These are phyloP conservation scores for Arvicanthis niloticus DNA, from an alignment of 2,113 vertebrate species.

Conservation along the genomic window DNA sequence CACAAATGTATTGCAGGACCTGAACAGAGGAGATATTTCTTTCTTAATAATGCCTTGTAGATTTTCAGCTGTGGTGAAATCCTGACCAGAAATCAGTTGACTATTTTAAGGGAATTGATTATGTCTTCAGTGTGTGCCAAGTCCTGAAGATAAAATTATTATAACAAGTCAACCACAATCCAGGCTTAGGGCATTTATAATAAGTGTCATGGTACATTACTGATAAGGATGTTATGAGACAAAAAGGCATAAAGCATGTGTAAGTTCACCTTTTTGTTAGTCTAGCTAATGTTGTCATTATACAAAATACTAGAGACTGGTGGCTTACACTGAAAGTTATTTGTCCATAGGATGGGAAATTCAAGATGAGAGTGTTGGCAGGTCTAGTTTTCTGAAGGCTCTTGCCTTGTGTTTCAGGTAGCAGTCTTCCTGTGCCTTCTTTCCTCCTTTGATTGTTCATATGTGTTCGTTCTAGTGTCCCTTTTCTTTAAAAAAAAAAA, in stretches of 20 bases:
- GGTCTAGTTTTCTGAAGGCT: not conserved
- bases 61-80: not conserved
- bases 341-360: not conserved
- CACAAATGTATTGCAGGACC: not conserved
- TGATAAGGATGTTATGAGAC: not conserved
- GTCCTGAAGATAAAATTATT: not conserved
- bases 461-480: rapidly evolving
- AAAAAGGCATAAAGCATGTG: not conserved
- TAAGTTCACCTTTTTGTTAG: not conserved
- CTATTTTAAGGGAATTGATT: not conserved
- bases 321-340: not conserved
- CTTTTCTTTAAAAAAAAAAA: not conserved
- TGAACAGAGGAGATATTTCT: not conserved
- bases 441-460: not conserved
- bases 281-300: not conserved
- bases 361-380: not conserved
- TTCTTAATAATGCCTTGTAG: not conserved
- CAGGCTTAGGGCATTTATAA: not conserved
- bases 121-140: not conserved
- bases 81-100: not conserved
- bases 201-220: not conserved
- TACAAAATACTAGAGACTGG: not conserved
- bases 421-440: not conserved
- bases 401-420: not conserved
- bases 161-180: not conserved